Conservation (phyloP, 2,797 vertebrate species). For the Myripristis jacobus region DNA sequence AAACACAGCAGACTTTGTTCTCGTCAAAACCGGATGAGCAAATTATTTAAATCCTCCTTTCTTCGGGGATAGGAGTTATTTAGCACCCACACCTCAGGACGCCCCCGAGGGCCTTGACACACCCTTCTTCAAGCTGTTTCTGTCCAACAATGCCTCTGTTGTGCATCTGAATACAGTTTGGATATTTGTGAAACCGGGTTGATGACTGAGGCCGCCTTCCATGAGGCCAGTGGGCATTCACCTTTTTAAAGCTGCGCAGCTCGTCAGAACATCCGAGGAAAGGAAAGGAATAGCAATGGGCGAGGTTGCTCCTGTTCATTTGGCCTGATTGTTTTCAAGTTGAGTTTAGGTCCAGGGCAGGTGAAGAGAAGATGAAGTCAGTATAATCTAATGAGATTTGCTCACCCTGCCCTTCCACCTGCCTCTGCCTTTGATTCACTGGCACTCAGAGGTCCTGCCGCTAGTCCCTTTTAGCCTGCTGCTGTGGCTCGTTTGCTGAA, state of each 20-base stretch:
- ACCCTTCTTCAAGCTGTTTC: constrained; percentile 65
- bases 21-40: constrained; percentile 69
- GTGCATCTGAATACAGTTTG: constrained; percentile 33
- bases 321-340: constrained; percentile 1
- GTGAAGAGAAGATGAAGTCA: constrained; percentile 53
- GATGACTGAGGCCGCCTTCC: constrained; percentile 58
- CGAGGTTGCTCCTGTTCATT: constrained; percentile 31
- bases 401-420: constrained; percentile 31
- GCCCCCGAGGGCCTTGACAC: constrained; percentile 53
- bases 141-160: constrained; percentile 60
- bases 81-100: constrained; percentile 63
- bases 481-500: constrained; percentile 49
- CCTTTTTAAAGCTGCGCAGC: neutral
- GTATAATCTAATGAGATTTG: constrained; percentile 42
- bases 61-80: constrained; percentile 66
- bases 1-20: constrained; percentile 54
- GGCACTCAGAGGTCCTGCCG: constrained; percentile 37
- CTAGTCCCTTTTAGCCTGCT: constrained; percentile 26
- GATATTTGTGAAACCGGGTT: constrained; percentile 52
- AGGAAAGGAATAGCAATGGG: constrained; percentile 33
- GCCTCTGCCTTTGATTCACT: constrained; percentile 41
- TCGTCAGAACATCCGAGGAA: constrained; percentile 37
- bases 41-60: constrained; percentile 75
- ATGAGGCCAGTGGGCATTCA: constrained; percentile 50
- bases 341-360: constrained; percentile 24